Evolutionary conservation across 2,888 invertebrate genomes (phyloP).

Genomic region (Allolobophora icterica): DNA sequence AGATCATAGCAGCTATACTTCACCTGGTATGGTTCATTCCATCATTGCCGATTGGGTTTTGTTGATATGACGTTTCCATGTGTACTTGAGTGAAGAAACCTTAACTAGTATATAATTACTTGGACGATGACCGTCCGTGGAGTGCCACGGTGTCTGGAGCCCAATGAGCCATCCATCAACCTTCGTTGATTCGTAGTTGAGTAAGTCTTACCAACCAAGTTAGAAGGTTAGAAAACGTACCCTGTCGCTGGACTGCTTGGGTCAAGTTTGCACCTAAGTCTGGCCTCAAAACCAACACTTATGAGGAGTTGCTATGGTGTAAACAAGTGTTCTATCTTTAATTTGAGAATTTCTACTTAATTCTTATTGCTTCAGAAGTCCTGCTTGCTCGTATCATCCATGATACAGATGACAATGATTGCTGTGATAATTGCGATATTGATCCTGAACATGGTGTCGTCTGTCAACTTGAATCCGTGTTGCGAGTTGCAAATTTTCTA

Average conservation of each 20-base stretch:
- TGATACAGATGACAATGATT: not conserved
- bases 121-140: too few relatives aligned
- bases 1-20: slow-evolving; percentile 85
- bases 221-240: not conserved
- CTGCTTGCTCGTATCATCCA: not conserved
- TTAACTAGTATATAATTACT: not conserved
- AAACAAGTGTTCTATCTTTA: too few relatives aligned
- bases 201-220: not conserved
- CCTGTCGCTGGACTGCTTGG: not conserved
- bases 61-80: not conserved
- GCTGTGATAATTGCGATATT: not conserved
- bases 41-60: not conserved
- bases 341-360: too few relatives aligned
- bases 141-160: not conserved
- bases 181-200: not conserved
- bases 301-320: too few relatives aligned
- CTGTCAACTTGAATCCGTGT: too few relatives aligned
- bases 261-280: not conserved
- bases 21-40: slow-evolving; percentile 73
- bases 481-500: too few relatives aligned
- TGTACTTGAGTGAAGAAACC: not conserved
- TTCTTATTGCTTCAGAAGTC: not conserved
- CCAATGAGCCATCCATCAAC: not conserved
- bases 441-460: not conserved
- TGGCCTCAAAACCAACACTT: not conserved